phyloP scores from a whole-genome alignment of 2,113 vertebrate species.

The Callocephalon fimbriatum region DNA sequence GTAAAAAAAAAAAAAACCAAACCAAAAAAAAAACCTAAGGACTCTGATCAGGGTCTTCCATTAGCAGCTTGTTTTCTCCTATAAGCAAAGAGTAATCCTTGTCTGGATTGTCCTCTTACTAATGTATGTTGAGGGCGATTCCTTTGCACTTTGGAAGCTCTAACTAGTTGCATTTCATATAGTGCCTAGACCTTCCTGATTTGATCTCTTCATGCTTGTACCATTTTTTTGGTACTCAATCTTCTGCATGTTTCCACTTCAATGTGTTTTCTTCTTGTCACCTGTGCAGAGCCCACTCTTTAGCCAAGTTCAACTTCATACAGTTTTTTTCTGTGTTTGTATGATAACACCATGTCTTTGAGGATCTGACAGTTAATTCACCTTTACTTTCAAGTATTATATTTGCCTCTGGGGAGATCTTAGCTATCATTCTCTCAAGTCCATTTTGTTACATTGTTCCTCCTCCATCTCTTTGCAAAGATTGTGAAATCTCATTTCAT shows the following conservation, averaged over 20 bases:
- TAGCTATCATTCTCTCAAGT: background rate
- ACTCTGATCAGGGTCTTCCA: background rate
- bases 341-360: background rate
- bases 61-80: background rate
- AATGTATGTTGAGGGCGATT: background rate
- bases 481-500: conserved; percentile 62
- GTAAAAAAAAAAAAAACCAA: background rate
- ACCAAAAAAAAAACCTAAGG: no score
- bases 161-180: background rate
- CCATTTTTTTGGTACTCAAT: background rate
- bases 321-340: background rate
- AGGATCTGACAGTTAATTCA: background rate
- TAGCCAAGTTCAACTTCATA: background rate
- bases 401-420: background rate
- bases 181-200: background rate
- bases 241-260: background rate
- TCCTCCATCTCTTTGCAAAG: background rate
- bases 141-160: background rate
- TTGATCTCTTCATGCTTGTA: background rate
- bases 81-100: background rate
- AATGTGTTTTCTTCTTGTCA: background rate
- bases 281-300: background rate
- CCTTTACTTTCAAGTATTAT: background rate
- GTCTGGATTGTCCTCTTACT: background rate
- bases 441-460: conserved; percentile 1